Conservation (phyloP, 2,797 vertebrate genomes). For the Podargus strigoides region DNA sequence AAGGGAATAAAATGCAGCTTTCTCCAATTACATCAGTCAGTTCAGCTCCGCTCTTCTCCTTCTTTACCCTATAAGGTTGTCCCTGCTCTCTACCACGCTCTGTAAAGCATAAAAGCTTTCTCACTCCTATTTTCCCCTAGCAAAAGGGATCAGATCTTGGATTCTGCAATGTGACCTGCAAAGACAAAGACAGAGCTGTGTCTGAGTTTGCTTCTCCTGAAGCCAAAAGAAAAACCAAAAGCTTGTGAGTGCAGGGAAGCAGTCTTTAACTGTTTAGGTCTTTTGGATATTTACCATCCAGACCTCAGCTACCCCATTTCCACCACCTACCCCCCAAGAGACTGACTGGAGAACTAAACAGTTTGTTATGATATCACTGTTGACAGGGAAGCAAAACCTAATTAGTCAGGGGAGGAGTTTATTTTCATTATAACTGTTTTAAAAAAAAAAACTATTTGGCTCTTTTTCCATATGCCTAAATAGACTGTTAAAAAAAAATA, state of each 20-base stretch:
- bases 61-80: slow-evolving; percentile 60
- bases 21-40: slow-evolving; percentile 29
- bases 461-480: neutral
- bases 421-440: slow-evolving; percentile 9
- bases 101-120: neutral
- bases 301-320: neutral
- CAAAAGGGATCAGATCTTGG: neutral
- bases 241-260: neutral
- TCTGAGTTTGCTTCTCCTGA: neutral
- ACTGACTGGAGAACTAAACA: neutral
- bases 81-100: neutral
- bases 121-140: neutral
- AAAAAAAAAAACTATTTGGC: neutral
- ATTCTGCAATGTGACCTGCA: neutral
- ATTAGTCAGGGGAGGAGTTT: slow-evolving; percentile 9
- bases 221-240: neutral
- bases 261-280: neutral
- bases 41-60: slow-evolving; percentile 24
- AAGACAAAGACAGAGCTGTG: neutral
- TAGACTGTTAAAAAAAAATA: neutral
- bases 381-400: slow-evolving; percentile 18
- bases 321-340: neutral
- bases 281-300: neutral
- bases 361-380: slow-evolving; percentile 17
- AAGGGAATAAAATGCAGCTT: neutral